These are phyloP conservation scores for Trichonephila clavata DNA, from an alignment of 1,140 invertebrate genomes.

Conservation along the genomic window DNA sequence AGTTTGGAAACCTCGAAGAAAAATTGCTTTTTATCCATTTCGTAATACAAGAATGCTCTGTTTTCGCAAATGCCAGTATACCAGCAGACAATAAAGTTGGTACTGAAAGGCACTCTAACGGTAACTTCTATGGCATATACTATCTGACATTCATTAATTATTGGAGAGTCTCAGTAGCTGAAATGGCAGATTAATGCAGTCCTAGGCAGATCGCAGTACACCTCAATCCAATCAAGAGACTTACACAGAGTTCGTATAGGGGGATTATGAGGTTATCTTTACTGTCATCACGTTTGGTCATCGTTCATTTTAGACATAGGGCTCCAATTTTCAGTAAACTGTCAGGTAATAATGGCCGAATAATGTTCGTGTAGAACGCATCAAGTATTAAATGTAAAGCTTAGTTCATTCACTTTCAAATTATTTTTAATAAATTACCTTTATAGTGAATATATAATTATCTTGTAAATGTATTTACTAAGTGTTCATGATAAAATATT, in stretches of 20 bases:
- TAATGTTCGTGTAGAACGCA: background rate
- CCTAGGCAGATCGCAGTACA: constrained; percentile 25
- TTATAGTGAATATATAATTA: too few species aligned
- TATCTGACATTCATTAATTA: constrained; percentile 62
- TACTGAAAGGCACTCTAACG: constrained; percentile 5
- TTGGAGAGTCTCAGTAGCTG: constrained; percentile 33
- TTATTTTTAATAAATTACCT: background rate
- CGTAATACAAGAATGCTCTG: background rate
- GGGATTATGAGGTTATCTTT: constrained; percentile 55
- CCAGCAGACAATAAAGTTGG: constrained; percentile 31
- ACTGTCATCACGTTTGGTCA: constrained; percentile 41
- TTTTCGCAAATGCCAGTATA: constrained; percentile 4
- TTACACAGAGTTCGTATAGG: constrained; percentile 43
- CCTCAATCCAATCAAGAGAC: constrained; percentile 57
- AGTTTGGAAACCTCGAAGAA: background rate
- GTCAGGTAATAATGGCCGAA: constrained; percentile 42
- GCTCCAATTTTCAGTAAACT: constrained; percentile 27
- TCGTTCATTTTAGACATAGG: constrained; percentile 26
- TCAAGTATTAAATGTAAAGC: background rate
- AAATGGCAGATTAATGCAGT: constrained; percentile 57
- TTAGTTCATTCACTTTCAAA: background rate
- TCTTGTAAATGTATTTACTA: too few species aligned
- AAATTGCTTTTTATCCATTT: background rate
- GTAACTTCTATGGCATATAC: constrained; percentile 22
- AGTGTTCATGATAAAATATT: too few species aligned